phyloP scores from a whole-genome alignment of 2,888 invertebrate species.

The Quadriops clusia region DNA sequence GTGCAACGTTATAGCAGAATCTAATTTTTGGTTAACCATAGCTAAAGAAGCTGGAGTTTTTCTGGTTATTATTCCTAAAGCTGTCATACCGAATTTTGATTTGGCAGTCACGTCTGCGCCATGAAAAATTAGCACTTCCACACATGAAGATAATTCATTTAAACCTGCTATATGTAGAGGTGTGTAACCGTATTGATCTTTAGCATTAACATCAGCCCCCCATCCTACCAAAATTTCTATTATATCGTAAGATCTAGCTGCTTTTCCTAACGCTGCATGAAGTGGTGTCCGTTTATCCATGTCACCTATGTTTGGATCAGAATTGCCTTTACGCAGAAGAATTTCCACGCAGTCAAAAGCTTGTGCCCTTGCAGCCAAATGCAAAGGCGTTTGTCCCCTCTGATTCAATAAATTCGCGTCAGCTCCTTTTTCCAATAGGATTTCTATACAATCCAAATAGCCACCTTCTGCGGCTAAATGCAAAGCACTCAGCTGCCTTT shows the following conservation, averaged over 20 bases:
- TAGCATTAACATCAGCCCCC: conserved; percentile 72
- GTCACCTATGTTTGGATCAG: conserved; percentile 70
- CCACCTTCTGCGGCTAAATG: conserved; percentile 85
- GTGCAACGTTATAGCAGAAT: conserved; percentile 66
- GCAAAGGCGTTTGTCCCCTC: conserved; percentile 74
- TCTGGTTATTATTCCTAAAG: conserved; percentile 71
- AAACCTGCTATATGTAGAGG: conserved; percentile 76
- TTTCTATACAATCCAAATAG: conserved; percentile 66
- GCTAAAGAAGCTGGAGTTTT: conserved; percentile 78
- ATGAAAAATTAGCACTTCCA: conserved; percentile 70
- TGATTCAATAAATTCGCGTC: conserved; percentile 63
- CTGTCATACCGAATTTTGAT: conserved; percentile 77
- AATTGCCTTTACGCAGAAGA: conserved; percentile 58
- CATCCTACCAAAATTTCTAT: conserved; percentile 66
- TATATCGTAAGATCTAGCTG: conserved; percentile 67
- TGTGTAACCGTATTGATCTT: conserved; percentile 77
- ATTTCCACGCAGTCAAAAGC: conserved; percentile 72
- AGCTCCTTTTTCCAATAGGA: conserved; percentile 62
- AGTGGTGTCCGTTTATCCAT: conserved; percentile 70
- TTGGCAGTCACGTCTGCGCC: conserved; percentile 83
- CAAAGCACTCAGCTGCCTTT: conserved; percentile 64
- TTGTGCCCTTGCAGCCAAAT: conserved; percentile 70
- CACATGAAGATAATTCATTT: conserved; percentile 74
- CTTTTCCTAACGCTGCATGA: conserved; percentile 77
- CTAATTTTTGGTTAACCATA: conserved; percentile 70